Percentiles rank a stretch among this genome's conserved stretches.
Evolutionary conservation across 2,888 invertebrate genomes (phyloP).

Genomic region (Lithosia quadra): DNA sequence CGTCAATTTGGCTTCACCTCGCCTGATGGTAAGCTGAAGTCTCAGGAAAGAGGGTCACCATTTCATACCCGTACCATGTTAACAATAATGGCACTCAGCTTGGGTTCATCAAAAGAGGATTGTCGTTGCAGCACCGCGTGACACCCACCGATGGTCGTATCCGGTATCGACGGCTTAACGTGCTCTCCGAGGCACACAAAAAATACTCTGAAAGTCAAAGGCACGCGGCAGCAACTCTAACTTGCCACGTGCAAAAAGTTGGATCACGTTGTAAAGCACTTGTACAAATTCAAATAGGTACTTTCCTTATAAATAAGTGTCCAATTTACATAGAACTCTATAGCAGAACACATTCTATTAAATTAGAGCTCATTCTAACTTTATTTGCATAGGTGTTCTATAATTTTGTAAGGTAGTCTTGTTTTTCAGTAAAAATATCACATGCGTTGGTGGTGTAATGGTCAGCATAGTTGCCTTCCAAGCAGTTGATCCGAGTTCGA

Average conservation of each 20-base stretch:
- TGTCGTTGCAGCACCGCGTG: too few relatives aligned
- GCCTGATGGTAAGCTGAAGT: too few relatives aligned
- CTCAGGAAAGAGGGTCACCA: too few relatives aligned
- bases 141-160: too few relatives aligned
- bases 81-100: too few relatives aligned
- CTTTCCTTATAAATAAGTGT: neutral
- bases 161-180: too few relatives aligned
- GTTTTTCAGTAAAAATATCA: constrained; percentile 13
- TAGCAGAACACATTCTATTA: neutral
- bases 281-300: neutral
- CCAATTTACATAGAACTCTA: neutral
- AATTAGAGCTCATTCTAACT: neutral
- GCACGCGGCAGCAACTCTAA: neutral
- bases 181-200: neutral
- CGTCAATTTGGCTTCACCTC: too few relatives aligned
- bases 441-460: constrained; percentile 86
- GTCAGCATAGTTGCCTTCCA: constrained; percentile 87
- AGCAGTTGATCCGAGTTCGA: constrained; percentile 87
- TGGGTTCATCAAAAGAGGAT: too few relatives aligned
- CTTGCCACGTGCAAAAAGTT: neutral
- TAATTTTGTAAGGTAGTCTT: too few relatives aligned
- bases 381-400: neutral
- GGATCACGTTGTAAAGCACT: neutral
- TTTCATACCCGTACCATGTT: too few relatives aligned
- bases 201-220: neutral